Evolutionary conservation across 2,113 vertebrate genomes (phyloP).

Genomic region (Pseudorectes ferrugineus): DNA sequence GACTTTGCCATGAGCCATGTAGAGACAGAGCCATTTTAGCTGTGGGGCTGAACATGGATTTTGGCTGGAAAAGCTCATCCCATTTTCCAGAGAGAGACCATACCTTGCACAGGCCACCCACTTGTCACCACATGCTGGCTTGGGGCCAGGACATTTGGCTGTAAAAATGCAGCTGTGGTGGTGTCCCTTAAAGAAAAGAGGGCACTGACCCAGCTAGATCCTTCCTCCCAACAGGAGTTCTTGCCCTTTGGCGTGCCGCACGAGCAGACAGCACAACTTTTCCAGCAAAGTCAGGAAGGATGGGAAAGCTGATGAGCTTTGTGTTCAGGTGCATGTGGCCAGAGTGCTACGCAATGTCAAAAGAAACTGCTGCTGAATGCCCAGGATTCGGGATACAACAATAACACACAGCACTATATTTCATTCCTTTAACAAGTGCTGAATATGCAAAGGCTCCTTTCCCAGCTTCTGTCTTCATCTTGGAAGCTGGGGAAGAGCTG

Average conservation of each 20-base stretch:
- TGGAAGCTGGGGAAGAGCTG: neutral
- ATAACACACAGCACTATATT: neutral
- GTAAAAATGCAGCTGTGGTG: neutral
- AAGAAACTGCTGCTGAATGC: neutral
- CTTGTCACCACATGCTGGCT: neutral
- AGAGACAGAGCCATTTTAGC: neutral
- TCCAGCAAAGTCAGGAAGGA: neutral
- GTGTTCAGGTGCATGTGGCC: neutral
- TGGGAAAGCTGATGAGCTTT: neutral
- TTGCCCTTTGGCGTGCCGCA: neutral
- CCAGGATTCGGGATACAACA: neutral
- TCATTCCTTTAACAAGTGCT: slow-evolving; percentile 52
- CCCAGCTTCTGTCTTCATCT: slow-evolving; percentile 33
- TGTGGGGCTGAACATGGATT: neutral
- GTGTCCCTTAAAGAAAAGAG: neutral
- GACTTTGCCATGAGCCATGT: neutral
- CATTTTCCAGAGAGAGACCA: neutral
- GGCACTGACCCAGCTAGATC: neutral
- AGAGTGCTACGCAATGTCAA: neutral
- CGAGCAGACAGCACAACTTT: neutral
- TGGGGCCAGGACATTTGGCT: neutral
- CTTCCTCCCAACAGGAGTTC: neutral
- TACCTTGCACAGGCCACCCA: neutral
- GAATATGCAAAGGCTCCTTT: slow-evolving; percentile 48
- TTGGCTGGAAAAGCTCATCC: neutral